These are phyloP conservation scores for Pseudopipra pipra DNA, from an alignment of 2,113 vertebrate genomes.

Conservation along the genomic window DNA sequence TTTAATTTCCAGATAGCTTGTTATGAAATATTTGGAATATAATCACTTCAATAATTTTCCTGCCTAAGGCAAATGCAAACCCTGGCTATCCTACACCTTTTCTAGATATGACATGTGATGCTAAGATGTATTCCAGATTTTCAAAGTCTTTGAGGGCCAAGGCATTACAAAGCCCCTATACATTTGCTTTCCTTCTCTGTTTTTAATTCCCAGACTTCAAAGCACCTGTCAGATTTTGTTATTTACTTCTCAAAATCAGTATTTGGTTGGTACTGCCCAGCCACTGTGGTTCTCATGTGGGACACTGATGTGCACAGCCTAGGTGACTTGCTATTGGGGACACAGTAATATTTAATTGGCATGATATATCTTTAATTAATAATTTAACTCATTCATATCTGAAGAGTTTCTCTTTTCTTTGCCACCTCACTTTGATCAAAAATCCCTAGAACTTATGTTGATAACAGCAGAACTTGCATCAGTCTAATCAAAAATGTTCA, in stretches of 20 bases:
- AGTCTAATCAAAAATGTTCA: neutral
- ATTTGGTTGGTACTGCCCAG: neutral
- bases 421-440: neutral
- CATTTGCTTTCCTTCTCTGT: neutral
- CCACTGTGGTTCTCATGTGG: neutral
- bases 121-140: slow-evolving; percentile 54
- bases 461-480: neutral
- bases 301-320: neutral
- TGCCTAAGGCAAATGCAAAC: slow-evolving; percentile 50
- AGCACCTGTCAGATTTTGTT: neutral
- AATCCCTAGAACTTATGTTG: neutral
- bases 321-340: neutral
- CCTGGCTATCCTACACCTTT: slow-evolving; percentile 25
- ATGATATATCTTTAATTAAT: neutral
- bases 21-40: slow-evolving; percentile 51
- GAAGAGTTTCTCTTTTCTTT: neutral
- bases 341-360: neutral
- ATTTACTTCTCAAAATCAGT: neutral
- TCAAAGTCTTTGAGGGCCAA: slow-evolving; percentile 6
- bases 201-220: slow-evolving; percentile 17
- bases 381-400: neutral
- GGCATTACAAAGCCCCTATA: neutral
- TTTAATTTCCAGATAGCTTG: slow-evolving; percentile 60
- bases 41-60: slow-evolving; percentile 58
- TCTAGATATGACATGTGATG: slow-evolving; percentile 40